Evolutionary conservation across 2,113 vertebrate genomes (phyloP), one percentile per base, ranked within the genome.

Genomic region (Chionodraco myersi): DNA sequence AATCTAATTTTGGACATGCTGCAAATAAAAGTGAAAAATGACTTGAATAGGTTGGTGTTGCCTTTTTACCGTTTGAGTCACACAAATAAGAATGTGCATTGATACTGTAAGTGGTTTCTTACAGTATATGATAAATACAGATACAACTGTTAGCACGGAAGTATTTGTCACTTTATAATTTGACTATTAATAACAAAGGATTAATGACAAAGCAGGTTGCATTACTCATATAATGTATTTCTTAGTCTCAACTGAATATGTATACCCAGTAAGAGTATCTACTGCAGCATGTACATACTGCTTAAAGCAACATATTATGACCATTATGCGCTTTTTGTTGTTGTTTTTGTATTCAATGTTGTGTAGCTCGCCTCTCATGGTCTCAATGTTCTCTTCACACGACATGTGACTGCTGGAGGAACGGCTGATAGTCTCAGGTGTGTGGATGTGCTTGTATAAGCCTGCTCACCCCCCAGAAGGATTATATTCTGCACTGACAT

Each of bases 31-130:
- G 15, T 21, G 53, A 72, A 48, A 56, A 44, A 70, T 51, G 51
- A n/a, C 47, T 83, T 67, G 21, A 34, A 71, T 62, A 62, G 14
- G 30, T 30, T 30, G 30, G 49, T 10, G 61, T 70, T 41, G 23
- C 48, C 47, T 56, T 81, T 64, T 7, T 26, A 67, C 63, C n/a
- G 59, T 72, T 10, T 4, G 15, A 41, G 7, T 41, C 36, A 41
- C 36, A 41, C 1, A 41, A 7, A 30, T 30, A 30, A 3, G 30
- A 30, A 30, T 30, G 30, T 30, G 4, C 3, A 30, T 30, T 30
- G 26, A 26, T 26, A 26, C 26, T 26, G 26, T 26, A 30, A 30
- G 30, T 18, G 34, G 48, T 48, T 45, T 49, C 52, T 47, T 36
- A n/a, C 5, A 30, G 30, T 30, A 30, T 30, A 30, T 30, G 4